These are phyloP conservation scores for Plotosus lineatus DNA, from an alignment of 2,113 vertebrate species.

Conservation along the genomic window DNA sequence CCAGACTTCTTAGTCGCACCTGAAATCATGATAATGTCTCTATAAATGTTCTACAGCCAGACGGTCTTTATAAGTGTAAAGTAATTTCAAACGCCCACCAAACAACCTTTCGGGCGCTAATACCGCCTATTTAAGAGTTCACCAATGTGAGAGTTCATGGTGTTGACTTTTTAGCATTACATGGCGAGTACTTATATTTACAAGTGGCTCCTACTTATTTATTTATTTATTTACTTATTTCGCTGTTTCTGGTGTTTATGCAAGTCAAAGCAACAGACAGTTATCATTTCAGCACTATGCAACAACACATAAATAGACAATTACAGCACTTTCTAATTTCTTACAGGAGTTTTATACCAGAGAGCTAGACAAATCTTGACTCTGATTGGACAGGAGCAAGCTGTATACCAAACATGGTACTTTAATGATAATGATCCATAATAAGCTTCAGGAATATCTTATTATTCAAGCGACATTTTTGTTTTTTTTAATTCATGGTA, in stretches of 20 bases:
- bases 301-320: not conserved
- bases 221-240: not conserved
- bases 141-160: not conserved
- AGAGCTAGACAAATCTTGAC: not conserved
- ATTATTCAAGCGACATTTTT: too few relatives aligned
- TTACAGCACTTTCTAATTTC: not conserved
- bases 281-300: not conserved
- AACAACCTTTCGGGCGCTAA: constrained; percentile 19
- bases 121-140: constrained; percentile 17
- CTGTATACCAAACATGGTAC: not conserved
- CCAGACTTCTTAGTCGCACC: constrained; percentile 14
- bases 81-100: constrained; percentile 6
- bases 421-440: not conserved
- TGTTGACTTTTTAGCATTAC: constrained; percentile 11
- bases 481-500: too few relatives aligned
- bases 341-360: not conserved
- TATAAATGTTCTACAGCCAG: constrained; percentile 9
- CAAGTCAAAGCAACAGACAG: not conserved
- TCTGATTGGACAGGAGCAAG: too few relatives aligned
- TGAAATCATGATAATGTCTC: not conserved
- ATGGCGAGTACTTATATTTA: not conserved
- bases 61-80: not conserved
- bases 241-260: not conserved
- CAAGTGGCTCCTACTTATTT: not conserved
- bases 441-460: not conserved